A percentile compares a stretch with the other conserved stretches of the same genome.
Evolutionary conservation across 2,113 vertebrate genomes (phyloP).

Genomic region (Syngnathus floridae): DNA sequence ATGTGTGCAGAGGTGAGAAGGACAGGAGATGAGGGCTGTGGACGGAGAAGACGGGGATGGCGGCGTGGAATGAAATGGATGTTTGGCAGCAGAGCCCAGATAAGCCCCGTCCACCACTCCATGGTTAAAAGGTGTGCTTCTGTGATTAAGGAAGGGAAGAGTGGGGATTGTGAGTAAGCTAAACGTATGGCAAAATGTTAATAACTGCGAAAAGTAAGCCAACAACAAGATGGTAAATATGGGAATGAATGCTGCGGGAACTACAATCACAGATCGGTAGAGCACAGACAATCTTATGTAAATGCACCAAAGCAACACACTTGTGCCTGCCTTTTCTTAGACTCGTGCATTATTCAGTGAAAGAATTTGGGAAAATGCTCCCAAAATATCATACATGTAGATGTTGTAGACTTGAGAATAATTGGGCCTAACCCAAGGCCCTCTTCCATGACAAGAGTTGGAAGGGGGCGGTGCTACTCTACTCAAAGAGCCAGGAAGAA

Average conservation of each 20-base stretch:
- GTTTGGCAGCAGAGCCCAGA: conserved; percentile 34
- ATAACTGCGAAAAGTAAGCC: conserved; percentile 17
- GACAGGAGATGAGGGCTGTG: conserved; percentile 35
- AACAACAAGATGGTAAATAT: conserved; percentile 11
- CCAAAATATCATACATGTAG: background rate
- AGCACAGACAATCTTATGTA: background rate
- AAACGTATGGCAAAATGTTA: conserved; percentile 20
- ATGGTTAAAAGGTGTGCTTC: conserved; percentile 27
- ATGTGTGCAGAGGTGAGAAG: conserved; percentile 41
- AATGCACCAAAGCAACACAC: background rate
- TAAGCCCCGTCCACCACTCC: conserved; percentile 25
- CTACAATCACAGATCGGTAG: background rate
- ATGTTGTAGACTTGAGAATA: background rate
- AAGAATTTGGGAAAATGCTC: background rate
- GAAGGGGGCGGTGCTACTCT: too few relatives aligned
- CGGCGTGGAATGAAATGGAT: conserved; percentile 22
- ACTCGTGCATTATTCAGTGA: conserved; percentile 1
- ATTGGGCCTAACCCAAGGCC: too few relatives aligned
- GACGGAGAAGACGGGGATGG: conserved; percentile 19
- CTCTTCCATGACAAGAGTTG: too few relatives aligned
- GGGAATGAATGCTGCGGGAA: background rate
- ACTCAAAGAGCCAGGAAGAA: too few relatives aligned
- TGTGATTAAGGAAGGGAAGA: conserved; percentile 29
- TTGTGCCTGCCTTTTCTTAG: background rate
- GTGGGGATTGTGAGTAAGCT: background rate